Conservation (phyloP, 2,113 vertebrate species). For the Ploceus nigricollis region DNA sequence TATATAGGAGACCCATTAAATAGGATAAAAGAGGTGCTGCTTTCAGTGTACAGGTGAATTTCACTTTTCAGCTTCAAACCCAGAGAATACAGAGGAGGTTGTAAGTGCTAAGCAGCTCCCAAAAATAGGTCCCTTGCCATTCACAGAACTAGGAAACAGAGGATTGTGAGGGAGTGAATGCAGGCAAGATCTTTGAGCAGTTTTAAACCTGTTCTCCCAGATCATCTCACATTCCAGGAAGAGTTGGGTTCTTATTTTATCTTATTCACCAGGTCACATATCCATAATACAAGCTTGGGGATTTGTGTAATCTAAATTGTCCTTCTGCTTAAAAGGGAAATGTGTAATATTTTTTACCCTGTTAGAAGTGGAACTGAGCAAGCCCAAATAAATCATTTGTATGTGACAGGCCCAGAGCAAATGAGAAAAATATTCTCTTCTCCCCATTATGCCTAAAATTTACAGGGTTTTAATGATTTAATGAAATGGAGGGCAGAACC, state of each 20-base stretch:
- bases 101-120: not conserved
- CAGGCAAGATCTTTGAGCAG: not conserved
- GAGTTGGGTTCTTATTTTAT: not conserved
- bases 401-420: not conserved
- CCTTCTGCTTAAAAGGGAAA: not conserved
- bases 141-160: not conserved
- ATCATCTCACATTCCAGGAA: not conserved
- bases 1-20: not conserved
- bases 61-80: not conserved
- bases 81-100: not conserved
- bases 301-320: constrained; percentile 6
- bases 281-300: not conserved
- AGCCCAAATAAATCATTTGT: constrained; percentile 7
- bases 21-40: not conserved
- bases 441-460: not conserved
- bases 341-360: not conserved
- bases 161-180: not conserved
- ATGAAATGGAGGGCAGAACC: not conserved
- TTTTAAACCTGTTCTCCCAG: not conserved
- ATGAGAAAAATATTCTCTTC: not conserved
- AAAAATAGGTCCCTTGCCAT: not conserved
- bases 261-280: not conserved
- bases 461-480: not conserved
- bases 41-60: not conserved
- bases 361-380: not conserved